A percentile compares a stretch with the other conserved stretches of the same genome.
Evolutionary conservation across 2,797 vertebrate genomes (phyloP).

Genomic region (Presbytis comata): DNA sequence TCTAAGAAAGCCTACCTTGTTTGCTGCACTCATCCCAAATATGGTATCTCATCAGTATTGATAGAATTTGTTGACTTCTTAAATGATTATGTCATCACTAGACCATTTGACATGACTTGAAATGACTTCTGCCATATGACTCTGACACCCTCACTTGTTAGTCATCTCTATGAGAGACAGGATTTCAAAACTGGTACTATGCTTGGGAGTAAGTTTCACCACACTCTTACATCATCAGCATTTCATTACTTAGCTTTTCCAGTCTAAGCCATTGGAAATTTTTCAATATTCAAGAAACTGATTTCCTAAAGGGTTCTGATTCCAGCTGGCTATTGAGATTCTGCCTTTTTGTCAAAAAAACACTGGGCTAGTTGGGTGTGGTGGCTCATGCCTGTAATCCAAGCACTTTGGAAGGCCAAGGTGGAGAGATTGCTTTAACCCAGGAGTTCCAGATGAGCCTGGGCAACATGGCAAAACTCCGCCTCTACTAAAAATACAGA

Average conservation of each 20-base stretch:
- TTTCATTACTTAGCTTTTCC: constrained; percentile 7
- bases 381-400: not conserved
- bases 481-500: not conserved
- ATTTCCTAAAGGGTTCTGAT: not conserved
- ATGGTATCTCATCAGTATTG: not conserved
- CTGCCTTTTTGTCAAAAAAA: not conserved
- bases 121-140: not conserved
- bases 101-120: not conserved
- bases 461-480: not conserved
- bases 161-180: not conserved
- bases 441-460: not conserved
- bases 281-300: not conserved
- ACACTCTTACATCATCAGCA: not conserved
- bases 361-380: not conserved
- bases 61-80: not conserved
- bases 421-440: not conserved
- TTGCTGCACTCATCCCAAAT: not conserved
- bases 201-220: not conserved
- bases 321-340: not conserved
- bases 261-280: not conserved
- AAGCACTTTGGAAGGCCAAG: not conserved
- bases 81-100: not conserved
- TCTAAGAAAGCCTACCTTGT: not conserved
- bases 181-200: not conserved
- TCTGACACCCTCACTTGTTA: not conserved